Base-by-base conservation (phyloP, 2,113 vertebrate species). In the Xiphias gladius region DNA sequence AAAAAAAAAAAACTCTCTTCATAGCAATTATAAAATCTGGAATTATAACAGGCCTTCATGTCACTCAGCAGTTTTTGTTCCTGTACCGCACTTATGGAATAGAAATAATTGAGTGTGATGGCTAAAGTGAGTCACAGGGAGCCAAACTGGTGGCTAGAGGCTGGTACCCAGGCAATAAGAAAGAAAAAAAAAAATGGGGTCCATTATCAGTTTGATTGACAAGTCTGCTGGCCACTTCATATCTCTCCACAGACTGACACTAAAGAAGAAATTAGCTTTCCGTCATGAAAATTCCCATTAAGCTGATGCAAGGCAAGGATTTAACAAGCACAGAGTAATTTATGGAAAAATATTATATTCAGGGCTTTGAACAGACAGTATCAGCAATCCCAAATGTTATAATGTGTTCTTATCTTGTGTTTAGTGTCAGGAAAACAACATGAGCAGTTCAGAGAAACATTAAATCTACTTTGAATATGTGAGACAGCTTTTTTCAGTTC, bases 51-150 rank as follows among this genome's bases (percentile, higher is more conserved):
- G 35, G 35, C 35, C 35, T 35, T 35, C 35, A 4, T 35, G 35
- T 35, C 4, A 35, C 7, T 35, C 35, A 35, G 35, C 37, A 37
- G 59, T 5, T 35, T 68, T 39, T 8, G 11, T 46, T 26, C 17
- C 71, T 28, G 61, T 7, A 6, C 64, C 50, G 43, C 70, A 64
- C 54, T 28, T n/a, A 7, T 35, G 54, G 28, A 35, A 30, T 3
- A 35, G 41, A 28, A 24, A 14, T 69, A 50, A 82, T 59, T 68
- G 39, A 54, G 66, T 55, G 41, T 59, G 71, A 58, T 30, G 41
- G 63, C 19, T 37, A 37, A 35, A 55, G 28, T 71, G 68, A 76
- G 32, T 85, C 72, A 70, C 41, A 22, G 61, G 24, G 20, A 80
- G 22, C 12, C 66, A 74, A 39, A 62, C 30, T n/a, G 30, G 39